These are phyloP conservation scores for Myrmophylax atrothorax DNA, from an alignment of 2,113 vertebrate genomes.

Conservation along the genomic window DNA sequence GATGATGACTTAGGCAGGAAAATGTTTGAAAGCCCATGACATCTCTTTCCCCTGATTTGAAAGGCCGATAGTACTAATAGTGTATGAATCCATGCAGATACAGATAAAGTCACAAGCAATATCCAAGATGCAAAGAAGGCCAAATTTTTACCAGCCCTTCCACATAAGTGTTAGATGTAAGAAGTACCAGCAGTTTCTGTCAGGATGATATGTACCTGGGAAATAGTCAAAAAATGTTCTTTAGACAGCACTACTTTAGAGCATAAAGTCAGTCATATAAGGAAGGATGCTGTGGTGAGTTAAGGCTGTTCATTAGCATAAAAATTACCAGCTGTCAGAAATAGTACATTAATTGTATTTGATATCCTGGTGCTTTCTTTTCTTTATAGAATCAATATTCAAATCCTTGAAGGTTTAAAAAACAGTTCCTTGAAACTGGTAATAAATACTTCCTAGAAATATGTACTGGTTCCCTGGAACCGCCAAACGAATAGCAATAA, in stretches of 20 bases:
- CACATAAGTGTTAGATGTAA: not conserved
- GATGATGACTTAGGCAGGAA: not conserved
- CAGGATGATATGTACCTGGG: not conserved
- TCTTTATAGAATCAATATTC: not conserved
- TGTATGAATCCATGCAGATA: not conserved
- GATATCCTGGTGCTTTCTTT: not conserved
- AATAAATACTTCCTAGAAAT: constrained; percentile 51
- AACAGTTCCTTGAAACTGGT: constrained; percentile 3
- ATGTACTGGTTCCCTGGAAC: not conserved
- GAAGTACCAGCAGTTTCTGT: not conserved
- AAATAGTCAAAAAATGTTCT: not conserved
- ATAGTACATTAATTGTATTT: not conserved
- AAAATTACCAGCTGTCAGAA: not conserved
- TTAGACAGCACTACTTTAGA: not conserved
- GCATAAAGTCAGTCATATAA: not conserved
- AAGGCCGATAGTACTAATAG: not conserved
- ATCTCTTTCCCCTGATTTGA: not conserved
- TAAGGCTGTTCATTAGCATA: not conserved
- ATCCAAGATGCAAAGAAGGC: not conserved
- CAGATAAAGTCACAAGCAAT: not conserved
- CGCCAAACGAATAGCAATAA: constrained; percentile 1
- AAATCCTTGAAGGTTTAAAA: not conserved
- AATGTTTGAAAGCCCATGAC: not conserved
- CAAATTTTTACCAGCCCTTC: not conserved
- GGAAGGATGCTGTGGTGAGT: not conserved